A percentile compares a stretch with the other conserved stretches of the same genome.
These are phyloP conservation scores for Xenopus laevis DNA, from an alignment of 2,113 vertebrate genomes.

Conservation along the genomic window DNA sequence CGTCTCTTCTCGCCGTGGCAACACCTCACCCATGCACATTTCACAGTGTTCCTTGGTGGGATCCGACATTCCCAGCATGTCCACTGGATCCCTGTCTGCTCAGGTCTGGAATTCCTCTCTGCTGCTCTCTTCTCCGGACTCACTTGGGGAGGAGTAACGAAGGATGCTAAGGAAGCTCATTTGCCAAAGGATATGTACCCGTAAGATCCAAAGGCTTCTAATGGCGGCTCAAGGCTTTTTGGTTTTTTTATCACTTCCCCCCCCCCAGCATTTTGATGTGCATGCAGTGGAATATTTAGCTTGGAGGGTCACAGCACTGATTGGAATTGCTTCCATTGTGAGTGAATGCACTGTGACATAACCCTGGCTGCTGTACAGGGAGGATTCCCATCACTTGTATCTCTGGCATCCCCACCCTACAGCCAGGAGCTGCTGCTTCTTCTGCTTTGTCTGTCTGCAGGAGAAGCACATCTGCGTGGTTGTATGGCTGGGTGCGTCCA, in stretches of 20 bases:
- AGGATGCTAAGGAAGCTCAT: slow-evolving; percentile 74
- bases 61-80: slow-evolving; percentile 16
- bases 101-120: background rate
- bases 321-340: no score
- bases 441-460: no score
- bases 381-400: no score
- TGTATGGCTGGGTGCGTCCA: no score
- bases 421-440: no score
- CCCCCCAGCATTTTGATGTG: background rate
- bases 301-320: no score
- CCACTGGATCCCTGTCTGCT: background rate
- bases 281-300: background rate
- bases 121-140: background rate
- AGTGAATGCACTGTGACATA: background rate
- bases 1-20: background rate
- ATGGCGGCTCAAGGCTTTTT: background rate
- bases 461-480: background rate
- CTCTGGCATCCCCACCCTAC: no score
- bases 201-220: slow-evolving; percentile 59
- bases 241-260: background rate
- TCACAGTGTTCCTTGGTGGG: background rate
- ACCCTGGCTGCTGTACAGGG: no score
- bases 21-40: background rate
- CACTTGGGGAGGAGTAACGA: slow-evolving; percentile 54
- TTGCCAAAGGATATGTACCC: slow-evolving; percentile 72